Percentiles rank a stretch among this genome's conserved stretches.
phyloP scores from a whole-genome alignment of 2,888 invertebrate species.

The Macrosiphum euphorbiae region DNA sequence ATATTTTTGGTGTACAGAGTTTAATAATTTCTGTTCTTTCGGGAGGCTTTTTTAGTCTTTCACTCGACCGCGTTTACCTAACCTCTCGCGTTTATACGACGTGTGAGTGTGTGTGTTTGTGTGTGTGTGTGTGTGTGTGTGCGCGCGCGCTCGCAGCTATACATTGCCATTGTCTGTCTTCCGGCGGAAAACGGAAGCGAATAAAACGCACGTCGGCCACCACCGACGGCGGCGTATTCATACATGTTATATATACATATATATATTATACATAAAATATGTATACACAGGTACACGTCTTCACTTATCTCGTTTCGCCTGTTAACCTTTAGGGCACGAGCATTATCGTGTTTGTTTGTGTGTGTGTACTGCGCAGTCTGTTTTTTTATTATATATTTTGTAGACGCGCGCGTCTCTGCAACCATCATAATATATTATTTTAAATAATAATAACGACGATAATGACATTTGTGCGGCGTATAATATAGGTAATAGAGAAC shows the following conservation, averaged over 20 bases:
- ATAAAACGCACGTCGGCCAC: slow-evolving; percentile 65
- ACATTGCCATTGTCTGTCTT: slow-evolving; percentile 61
- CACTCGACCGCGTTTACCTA: slow-evolving; percentile 39
- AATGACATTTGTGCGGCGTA: neutral
- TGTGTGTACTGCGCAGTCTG: neutral
- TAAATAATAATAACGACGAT: neutral
- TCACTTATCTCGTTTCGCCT: slow-evolving; percentile 53
- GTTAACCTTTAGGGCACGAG: slow-evolving; percentile 32
- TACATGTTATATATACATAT: neutral
- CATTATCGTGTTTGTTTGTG: neutral
- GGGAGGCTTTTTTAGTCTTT: slow-evolving; percentile 7
- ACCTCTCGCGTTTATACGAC: neutral
- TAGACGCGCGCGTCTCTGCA: neutral
- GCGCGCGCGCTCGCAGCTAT: slow-evolving; percentile 41
- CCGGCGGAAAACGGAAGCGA: slow-evolving; percentile 67
- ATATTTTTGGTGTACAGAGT: neutral
- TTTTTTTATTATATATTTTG: neutral
- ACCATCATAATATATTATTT: neutral
- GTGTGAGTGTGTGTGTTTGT: neutral
- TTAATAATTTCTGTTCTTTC: neutral
- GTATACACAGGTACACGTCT: neutral
- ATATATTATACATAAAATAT: neutral
- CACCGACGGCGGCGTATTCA: neutral
- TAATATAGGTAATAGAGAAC: neutral
- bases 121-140: neutral